Percentiles rank a stretch among this genome's conserved stretches.
These are phyloP conservation scores for Cynopterus sphinx DNA, from an alignment of 2,797 vertebrate species.

Conservation along the genomic window DNA sequence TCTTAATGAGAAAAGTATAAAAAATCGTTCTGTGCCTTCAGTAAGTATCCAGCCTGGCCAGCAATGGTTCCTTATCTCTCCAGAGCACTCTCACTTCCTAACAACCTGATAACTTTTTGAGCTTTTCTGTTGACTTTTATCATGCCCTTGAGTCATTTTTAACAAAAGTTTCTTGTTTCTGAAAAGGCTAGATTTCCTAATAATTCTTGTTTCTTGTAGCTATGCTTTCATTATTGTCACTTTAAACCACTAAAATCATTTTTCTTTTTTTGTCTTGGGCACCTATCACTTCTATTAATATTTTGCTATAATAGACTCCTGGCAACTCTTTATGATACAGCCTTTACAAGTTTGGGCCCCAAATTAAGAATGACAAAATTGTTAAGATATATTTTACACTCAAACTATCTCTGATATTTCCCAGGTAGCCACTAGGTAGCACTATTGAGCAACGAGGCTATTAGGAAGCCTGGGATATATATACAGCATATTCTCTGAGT, in stretches of 20 bases:
- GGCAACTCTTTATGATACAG: neutral
- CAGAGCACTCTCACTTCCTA: conserved; percentile 12
- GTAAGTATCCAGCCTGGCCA: neutral
- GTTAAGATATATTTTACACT: neutral
- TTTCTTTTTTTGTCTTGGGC: neutral
- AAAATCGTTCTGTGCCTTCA: neutral
- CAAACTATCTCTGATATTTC: neutral
- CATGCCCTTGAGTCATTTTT: neutral
- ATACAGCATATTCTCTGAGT: neutral
- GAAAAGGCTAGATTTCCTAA: neutral
- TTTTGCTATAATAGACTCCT: neutral
- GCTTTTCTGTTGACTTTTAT: conserved; percentile 28
- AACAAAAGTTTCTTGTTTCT: conserved; percentile 6
- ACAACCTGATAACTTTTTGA: neutral
- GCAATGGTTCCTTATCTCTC: neutral
- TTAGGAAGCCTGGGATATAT: neutral
- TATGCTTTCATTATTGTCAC: neutral
- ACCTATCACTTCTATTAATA: neutral
- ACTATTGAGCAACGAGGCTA: neutral
- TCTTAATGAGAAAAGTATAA: conserved; percentile 4
- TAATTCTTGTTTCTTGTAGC: conserved; percentile 8
- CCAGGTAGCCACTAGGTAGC: neutral
- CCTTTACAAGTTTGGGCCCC: neutral
- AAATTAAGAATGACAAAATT: conserved; percentile 22
- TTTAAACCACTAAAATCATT: neutral